Evolutionary conservation across 2,888 invertebrate species (phyloP), one percentile per base, ranked within the genome.

Genomic region (Nemoura dubitans): DNA sequence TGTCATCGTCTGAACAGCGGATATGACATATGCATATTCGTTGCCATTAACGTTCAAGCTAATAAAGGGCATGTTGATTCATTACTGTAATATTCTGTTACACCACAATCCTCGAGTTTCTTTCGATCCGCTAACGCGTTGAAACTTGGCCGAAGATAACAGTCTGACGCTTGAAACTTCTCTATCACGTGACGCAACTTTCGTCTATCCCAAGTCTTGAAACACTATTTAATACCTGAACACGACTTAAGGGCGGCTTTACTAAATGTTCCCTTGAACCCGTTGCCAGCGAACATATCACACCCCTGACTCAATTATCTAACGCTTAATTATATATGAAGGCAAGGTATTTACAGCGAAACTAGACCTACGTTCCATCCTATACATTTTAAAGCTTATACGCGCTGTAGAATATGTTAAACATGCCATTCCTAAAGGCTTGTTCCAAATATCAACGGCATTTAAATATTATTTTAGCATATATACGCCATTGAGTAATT

Each of bases 251-350:
- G 28, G 28, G 76, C 10, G 84, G 59, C 29, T 83, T 83, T 83
- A 26, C 83, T 83, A 36, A 83, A 83, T 83, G 83, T 42, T 83
- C 83, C 30, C 42, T 42, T 83, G 36, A 30, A 83, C 43, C 42
- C 42, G 83, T 83, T 83, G 25, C 43, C 26, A 42, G 42, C 25
- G 36, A 42, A 26, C 42, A 26, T 26, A 83, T 83, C 83, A 83
- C 42, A 83, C 42, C 83, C 36, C 59, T 28, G 76, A 84, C 81
- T 84, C 26, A 84, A 84, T 76, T 84, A 29, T 59, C 59, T 29
- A 84, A 7, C 59, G 76, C 28, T 84, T 84, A 76, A 84, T 84
- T 84, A 84, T 84, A 29, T 81, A 81, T 30, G 81, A 30, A 81
- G 81, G 59, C n/a, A 27, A 81, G 81, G 81, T 30, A 30, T 81